Evolutionary conservation across 1,140 invertebrate species (phyloP).

Genomic region (Drosophila seguyi): DNA sequence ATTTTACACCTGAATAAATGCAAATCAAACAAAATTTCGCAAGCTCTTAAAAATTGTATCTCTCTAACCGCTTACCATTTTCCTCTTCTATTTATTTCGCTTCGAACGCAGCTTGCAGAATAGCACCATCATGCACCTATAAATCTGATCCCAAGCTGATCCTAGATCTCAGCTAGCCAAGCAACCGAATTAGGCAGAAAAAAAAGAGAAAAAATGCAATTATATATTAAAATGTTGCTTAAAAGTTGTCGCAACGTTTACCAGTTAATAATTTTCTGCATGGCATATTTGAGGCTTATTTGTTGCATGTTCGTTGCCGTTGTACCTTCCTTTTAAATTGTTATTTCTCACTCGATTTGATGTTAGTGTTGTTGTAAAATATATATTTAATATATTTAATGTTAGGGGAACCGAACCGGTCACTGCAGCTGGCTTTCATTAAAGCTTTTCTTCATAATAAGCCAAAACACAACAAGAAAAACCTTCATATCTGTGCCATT

Average conservation of each 20-base stretch:
- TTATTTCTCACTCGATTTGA: constrained; percentile 19
- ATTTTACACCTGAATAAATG: constrained; percentile 1
- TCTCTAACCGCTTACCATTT: constrained; percentile 47
- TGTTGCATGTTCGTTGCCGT: constrained; percentile 40
- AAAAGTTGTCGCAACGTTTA: constrained; percentile 7
- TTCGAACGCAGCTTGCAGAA: constrained; percentile 79
- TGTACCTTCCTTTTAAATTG: constrained; percentile 19
- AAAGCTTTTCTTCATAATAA: neutral
- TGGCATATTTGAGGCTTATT: constrained; percentile 18
- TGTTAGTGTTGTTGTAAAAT: constrained; percentile 30
- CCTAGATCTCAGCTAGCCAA: constrained; percentile 12
- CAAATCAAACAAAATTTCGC: constrained; percentile 21
- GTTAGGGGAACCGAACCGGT: constrained; percentile 1
- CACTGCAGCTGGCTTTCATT: constrained; percentile 8
- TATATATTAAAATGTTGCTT: neutral
- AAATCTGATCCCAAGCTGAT: constrained; percentile 58
- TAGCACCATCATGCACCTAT: constrained; percentile 85
- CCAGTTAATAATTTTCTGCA: constrained; percentile 1
- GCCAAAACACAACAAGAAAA: neutral
- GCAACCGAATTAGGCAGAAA: constrained; percentile 15
- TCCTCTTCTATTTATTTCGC: constrained; percentile 46
- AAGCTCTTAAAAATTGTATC: neutral
- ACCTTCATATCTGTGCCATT: constrained; percentile 18
- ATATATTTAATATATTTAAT: neutral
- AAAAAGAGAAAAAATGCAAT: neutral